Conservation (phyloP, 2,113 vertebrate genomes). For the Dissostichus mawsoni region DNA sequence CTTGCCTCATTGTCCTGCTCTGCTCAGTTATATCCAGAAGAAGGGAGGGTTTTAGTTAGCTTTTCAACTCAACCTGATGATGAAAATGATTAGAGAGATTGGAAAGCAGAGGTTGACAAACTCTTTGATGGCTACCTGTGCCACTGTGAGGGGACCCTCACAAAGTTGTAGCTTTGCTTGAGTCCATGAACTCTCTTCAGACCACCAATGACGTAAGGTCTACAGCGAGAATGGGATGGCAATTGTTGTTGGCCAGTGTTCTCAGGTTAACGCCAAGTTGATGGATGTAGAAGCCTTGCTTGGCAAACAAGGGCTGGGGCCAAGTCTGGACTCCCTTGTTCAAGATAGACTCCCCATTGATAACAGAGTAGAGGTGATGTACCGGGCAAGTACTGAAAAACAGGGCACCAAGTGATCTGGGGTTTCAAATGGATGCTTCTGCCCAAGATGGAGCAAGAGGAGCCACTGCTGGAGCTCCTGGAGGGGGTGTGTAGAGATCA, state of each 20-base stretch:
- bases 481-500: slow-evolving; percentile 49
- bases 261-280: slow-evolving; percentile 20
- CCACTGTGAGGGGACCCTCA: slow-evolving; percentile 33
- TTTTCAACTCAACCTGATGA: background rate
- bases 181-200: background rate
- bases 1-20: slow-evolving; percentile 9
- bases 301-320: background rate
- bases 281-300: background rate
- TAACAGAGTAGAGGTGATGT: slow-evolving; percentile 44
- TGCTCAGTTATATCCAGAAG: slow-evolving; percentile 40
- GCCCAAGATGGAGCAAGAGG: background rate
- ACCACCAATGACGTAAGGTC: slow-evolving; percentile 18
- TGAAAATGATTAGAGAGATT: background rate
- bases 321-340: too few relatives aligned
- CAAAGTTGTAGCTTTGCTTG: slow-evolving; percentile 44
- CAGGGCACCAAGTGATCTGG: background rate
- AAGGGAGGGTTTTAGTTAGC: slow-evolving; percentile 3
- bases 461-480: slow-evolving; percentile 23
- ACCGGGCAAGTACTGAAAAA: background rate
- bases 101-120: slow-evolving; percentile 28
- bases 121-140: slow-evolving; percentile 20
- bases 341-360: slow-evolving; percentile 38
- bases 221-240: slow-evolving; percentile 9
- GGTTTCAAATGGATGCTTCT: background rate
- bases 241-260: slow-evolving; percentile 46